Base-by-base conservation (phyloP, 2,797 vertebrate species). In the Euphonia xanthogaster region DNA sequence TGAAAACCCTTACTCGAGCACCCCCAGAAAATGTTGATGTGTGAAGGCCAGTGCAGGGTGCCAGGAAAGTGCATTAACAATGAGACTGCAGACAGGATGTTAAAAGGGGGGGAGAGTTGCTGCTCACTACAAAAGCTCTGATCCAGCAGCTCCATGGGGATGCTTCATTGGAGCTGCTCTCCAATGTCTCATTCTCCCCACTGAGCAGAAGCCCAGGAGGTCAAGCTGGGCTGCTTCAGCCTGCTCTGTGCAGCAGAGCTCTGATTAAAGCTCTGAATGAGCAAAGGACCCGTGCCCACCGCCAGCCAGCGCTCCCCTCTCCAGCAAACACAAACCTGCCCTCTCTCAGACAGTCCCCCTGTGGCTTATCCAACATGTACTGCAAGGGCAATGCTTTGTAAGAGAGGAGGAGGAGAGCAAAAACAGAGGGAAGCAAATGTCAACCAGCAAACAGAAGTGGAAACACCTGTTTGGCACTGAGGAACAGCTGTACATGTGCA, bases 401-500 rank as follows among this genome's bases (percentile, higher is more conserved):
- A 58, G 61, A 9, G n/a, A 93, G 68, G 12, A 88, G 62, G 14
- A 90, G 66, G 14, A 88, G 66, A 57, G 35, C 6, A 2, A 72
- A 77, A 86, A 47, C 63, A 74, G 27, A 65, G 60, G 66, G 48
- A 89, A 88, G 60, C 42, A 94, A 96, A 94, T 80, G 86, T 71
- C 92, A 92, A 25, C 14, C 44, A 37, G 66, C 70, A 78, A 42
- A 81, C 3, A 68, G 77, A 74, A 81, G 62, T 60, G 74, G 73
- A 50, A 94, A 55, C 89, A 94, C 28, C 82, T 93, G 91, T 25
- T 54, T 94, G 63, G 66, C 61, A 33, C 51, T 45, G 67, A 93
- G 66, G 48, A 94, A 35, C 93, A 94, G 79, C 92, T 96, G 92
- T 37, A 79, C 27, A 6, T 20, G 5, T 31, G 87, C 92, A 95